A percentile compares a stretch with the other conserved stretches of the same genome.
Evolutionary conservation across 2,797 vertebrate genomes (phyloP).

Genomic region (Dendrocincla tyrannina): DNA sequence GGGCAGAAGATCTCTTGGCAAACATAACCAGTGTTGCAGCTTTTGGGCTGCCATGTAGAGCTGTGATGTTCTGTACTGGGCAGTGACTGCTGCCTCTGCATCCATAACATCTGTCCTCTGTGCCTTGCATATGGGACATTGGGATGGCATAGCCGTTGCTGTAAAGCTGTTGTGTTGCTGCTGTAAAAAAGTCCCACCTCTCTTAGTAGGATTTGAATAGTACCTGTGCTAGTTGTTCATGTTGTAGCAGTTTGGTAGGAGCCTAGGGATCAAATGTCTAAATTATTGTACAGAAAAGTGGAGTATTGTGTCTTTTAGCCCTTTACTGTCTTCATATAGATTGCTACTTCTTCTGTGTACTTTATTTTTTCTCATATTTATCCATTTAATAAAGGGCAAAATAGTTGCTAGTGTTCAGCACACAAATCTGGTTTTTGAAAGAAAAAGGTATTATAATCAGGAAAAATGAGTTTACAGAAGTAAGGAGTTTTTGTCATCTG

Average conservation of each 20-base stretch:
- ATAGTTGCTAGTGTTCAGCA: background rate
- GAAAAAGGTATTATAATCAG: background rate
- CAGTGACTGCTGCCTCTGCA: background rate
- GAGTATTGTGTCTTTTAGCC: background rate
- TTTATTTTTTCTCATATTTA: background rate
- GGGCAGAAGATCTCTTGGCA: background rate
- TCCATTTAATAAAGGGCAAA: background rate
- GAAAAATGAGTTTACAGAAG: background rate
- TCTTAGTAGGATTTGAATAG: background rate
- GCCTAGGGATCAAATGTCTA: background rate
- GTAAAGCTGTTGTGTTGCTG: background rate
- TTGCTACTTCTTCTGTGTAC: background rate
- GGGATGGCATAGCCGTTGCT: background rate
- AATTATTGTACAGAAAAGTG: background rate
- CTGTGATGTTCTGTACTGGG: background rate
- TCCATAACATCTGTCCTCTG: accelerated
- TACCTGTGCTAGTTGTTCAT: background rate
- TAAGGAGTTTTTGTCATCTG: background rate
- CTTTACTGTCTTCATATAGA: background rate
- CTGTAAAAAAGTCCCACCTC: background rate
- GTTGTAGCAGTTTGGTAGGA: background rate
- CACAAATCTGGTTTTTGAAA: background rate
- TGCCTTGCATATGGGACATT: background rate
- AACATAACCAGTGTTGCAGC: background rate
- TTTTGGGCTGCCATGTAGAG: background rate